phyloP scores from a whole-genome alignment of 53 echinoderm and acorn worm genomes.

The Temnopleurus reevesii region DNA sequence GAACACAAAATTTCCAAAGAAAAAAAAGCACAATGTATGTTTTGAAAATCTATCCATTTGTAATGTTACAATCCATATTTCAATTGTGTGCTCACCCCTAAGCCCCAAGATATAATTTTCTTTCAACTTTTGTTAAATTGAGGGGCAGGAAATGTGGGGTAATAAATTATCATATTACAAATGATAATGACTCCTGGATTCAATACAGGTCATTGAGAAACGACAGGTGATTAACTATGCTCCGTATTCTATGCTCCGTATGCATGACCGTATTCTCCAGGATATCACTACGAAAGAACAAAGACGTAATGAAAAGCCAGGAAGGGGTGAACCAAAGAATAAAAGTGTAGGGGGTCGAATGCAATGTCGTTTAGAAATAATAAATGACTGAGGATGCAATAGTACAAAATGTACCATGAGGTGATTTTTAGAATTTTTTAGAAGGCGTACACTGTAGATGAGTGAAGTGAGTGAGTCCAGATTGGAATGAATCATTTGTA shows the following conservation, averaged over 20 bases:
- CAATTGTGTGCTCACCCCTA: not conserved
- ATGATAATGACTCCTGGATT: not conserved
- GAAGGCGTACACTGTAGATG: no score
- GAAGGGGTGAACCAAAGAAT: not conserved
- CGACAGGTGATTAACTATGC: constrained; percentile 36
- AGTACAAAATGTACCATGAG: no score
- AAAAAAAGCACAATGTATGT: no score
- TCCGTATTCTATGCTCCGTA: not conserved
- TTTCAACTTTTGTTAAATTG: not conserved
- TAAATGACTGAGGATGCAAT: no score
- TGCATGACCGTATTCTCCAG: not conserved
- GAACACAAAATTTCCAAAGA: no score
- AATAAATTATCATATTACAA: not conserved
- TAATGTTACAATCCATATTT: not conserved
- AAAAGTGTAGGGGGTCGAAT: not conserved
- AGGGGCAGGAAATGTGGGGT: not conserved
- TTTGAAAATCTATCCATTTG: no score
- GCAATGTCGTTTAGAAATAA: no score
- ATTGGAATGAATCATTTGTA: no score
- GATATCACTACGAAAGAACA: not conserved
- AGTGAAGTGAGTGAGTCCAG: no score
- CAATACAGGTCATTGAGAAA: not conserved
- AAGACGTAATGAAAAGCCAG: not conserved
- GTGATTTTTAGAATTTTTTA: no score
- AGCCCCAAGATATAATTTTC: not conserved